Percentiles rank a stretch among this genome's conserved stretches.
Evolutionary conservation across 2,888 invertebrate genomes (phyloP).

Genomic region (Macaria liturata): DNA sequence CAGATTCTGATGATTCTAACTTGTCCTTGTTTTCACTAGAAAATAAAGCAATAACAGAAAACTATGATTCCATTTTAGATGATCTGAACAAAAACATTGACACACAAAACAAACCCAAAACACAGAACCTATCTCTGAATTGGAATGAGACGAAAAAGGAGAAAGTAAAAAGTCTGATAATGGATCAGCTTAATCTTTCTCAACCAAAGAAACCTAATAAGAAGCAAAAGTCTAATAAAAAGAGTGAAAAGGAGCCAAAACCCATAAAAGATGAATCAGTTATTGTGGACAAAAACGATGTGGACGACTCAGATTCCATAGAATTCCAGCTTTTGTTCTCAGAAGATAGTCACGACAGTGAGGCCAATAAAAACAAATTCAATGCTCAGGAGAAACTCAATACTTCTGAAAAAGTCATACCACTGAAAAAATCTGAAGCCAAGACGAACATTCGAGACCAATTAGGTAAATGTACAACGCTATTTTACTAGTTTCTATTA

Average conservation of each 20-base stretch:
- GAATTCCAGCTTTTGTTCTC: constrained; percentile 66
- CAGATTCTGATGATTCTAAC: constrained; percentile 50
- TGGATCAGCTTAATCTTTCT: constrained; percentile 70
- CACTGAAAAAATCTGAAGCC: constrained; percentile 56
- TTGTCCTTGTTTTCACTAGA: constrained; percentile 31
- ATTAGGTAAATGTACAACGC: constrained; percentile 41
- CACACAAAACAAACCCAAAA: constrained; percentile 47
- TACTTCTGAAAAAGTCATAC: constrained; percentile 49
- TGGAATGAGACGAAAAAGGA: constrained; percentile 53
- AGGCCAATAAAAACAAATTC: constrained; percentile 34
- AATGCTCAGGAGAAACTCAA: constrained; percentile 21
- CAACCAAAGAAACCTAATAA: constrained; percentile 49
- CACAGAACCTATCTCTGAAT: constrained; percentile 58
- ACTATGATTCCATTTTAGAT: constrained; percentile 64
- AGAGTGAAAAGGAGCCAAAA: not conserved
- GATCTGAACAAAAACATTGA: constrained; percentile 47
- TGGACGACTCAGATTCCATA: constrained; percentile 61
- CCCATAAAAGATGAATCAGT: constrained; percentile 17
- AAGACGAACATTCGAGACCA: constrained; percentile 56
- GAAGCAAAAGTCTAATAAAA: constrained; percentile 24
- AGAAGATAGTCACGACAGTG: constrained; percentile 65
- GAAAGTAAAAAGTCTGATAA: constrained; percentile 48
- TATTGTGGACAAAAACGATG: constrained; percentile 25
- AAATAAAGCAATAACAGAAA: constrained; percentile 64
- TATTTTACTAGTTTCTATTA: too few species aligned